Percentiles rank a stretch among this genome's conserved stretches.
phyloP scores from a whole-genome alignment of 2,113 vertebrate genomes.

The Lates calcarifer region DNA sequence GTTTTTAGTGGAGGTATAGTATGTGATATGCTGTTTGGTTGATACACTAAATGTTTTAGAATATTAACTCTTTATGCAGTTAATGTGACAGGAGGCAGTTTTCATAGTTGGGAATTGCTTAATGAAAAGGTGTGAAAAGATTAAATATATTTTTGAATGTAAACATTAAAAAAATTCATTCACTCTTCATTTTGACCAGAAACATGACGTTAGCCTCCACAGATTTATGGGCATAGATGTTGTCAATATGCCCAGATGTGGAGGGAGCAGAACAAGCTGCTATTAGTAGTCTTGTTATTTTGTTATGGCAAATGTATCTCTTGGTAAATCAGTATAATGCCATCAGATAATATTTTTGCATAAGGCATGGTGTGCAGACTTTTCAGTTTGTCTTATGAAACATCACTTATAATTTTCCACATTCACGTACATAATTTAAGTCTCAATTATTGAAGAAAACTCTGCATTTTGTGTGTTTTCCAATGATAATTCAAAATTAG shows the following conservation, averaged over 20 bases:
- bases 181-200: not conserved
- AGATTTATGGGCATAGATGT: not conserved
- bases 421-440: not conserved
- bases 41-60: not conserved
- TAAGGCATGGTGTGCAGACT: not conserved
- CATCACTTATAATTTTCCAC: not conserved
- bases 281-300: too few species aligned
- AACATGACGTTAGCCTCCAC: not conserved
- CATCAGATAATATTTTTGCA: not conserved
- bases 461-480: not conserved
- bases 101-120: not conserved
- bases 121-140: too few species aligned
- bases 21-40: not conserved
- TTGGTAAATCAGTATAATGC: not conserved
- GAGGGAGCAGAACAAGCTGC: not conserved
- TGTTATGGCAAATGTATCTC: not conserved
- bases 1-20: slow-evolving; percentile 85
- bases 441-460: not conserved
- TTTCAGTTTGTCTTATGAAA: not conserved
- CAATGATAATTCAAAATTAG: not conserved
- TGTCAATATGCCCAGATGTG: not conserved
- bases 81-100: not conserved
- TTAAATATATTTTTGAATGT: too few species aligned
- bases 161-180: too few species aligned
- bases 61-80: not conserved